Evolutionary conservation across 1,140 invertebrate genomes (phyloP).

Genomic region (Drosophila ercepeae): DNA sequence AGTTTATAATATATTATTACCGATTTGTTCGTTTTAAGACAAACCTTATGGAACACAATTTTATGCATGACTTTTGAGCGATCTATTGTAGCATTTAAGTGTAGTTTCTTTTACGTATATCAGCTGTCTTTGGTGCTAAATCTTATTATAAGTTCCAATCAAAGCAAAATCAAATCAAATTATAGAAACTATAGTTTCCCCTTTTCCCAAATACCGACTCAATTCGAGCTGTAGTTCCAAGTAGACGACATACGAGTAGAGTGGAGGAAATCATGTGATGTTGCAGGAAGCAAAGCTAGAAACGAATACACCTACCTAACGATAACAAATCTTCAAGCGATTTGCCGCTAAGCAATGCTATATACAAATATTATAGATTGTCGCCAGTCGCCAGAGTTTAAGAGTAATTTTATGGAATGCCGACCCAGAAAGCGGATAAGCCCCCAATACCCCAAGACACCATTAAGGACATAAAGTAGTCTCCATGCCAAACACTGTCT

Average conservation of each 20-base stretch:
- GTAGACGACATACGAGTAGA: conserved; percentile 7
- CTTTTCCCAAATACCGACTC: conserved; percentile 6
- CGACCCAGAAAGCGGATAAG: conserved; percentile 12
- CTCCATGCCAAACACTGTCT: not conserved
- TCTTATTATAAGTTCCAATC: conserved; percentile 57
- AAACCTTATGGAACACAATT: conserved; percentile 37
- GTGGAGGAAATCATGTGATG: conserved; percentile 67
- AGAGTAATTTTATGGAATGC: conserved; percentile 9
- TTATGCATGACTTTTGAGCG: conserved; percentile 61
- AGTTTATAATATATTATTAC: conserved; percentile 25
- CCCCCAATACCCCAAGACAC: conserved; percentile 16
- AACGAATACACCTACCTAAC: conserved; percentile 79
- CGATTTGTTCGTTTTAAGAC: conserved; percentile 59
- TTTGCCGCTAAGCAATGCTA: conserved; percentile 31
- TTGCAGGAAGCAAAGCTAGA: conserved; percentile 80
- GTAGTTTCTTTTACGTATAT: conserved; percentile 70
- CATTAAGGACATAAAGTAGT: not conserved
- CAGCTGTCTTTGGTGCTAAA: conserved; percentile 79
- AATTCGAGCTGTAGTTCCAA: conserved; percentile 18
- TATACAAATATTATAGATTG: conserved; percentile 42
- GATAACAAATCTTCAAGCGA: conserved; percentile 54
- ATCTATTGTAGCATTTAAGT: conserved; percentile 73
- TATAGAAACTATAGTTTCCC: conserved; percentile 36
- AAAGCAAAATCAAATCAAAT: conserved; percentile 40
- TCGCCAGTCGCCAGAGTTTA: conserved; percentile 24